These are phyloP conservation scores for Gobius niger DNA, from an alignment of 2,113 vertebrate species.

Conservation along the genomic window DNA sequence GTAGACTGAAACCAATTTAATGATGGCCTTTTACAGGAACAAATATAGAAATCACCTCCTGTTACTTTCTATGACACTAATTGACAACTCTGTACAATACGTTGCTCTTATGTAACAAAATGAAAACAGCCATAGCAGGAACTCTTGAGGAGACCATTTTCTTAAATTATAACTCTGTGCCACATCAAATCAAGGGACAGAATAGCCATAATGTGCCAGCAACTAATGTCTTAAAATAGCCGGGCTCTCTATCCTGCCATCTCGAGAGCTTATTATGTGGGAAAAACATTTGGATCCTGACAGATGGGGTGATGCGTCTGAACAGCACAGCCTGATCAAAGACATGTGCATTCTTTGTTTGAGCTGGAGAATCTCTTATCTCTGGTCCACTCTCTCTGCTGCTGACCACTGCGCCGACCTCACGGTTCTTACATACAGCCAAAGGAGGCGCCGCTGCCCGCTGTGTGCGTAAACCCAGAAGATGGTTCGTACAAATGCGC, in stretches of 20 bases:
- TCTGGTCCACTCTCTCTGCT: conserved; percentile 12
- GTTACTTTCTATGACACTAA: neutral
- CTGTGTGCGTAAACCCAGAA: no score
- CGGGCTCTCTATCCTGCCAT: conserved; percentile 53
- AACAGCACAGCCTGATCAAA: conserved; percentile 49
- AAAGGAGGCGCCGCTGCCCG: no score
- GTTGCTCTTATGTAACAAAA: neutral
- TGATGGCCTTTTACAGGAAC: neutral
- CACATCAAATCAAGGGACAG: conserved; percentile 33
- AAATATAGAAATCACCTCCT: neutral
- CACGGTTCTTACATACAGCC: conserved; percentile 7
- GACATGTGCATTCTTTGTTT: conserved; percentile 50
- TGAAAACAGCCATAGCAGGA: neutral
- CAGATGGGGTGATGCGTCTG: conserved; percentile 61
- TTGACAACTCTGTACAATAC: neutral
- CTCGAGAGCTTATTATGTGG: conserved; percentile 58
- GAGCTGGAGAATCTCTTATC: conserved; percentile 44
- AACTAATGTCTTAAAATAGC: conserved; percentile 63
- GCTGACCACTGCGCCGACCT: conserved; percentile 31
- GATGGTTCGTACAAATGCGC: neutral
- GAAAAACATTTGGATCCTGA: conserved; percentile 49
- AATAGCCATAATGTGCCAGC: conserved; percentile 49
- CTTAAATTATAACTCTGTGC: conserved; percentile 20
- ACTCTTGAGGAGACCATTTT: neutral
- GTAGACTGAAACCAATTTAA: neutral